A percentile compares a stretch with the other conserved stretches of the same genome.
These are phyloP conservation scores for Microtus richardsoni DNA, from an alignment of 2,113 vertebrate species.

Conservation along the genomic window DNA sequence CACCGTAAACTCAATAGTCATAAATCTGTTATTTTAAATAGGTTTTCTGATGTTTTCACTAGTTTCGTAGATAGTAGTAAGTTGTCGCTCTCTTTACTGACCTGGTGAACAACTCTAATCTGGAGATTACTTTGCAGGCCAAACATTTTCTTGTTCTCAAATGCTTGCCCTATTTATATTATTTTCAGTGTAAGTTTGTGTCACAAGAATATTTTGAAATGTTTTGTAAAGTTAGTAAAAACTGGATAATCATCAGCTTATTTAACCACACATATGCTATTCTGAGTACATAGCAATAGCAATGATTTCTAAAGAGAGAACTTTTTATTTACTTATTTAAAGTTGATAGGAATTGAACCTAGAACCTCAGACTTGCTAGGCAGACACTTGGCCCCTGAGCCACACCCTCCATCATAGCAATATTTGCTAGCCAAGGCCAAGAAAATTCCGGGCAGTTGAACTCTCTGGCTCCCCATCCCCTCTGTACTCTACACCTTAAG, in stretches of 20 bases:
- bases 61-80: background rate
- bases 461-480: background rate
- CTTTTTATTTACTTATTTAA: background rate
- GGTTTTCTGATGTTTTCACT: background rate
- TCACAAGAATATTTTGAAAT: background rate
- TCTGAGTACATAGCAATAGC: background rate
- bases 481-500: rapidly evolving
- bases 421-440: background rate
- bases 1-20: background rate
- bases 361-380: background rate
- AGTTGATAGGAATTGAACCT: background rate
- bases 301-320: background rate
- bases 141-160: background rate
- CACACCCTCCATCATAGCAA: background rate
- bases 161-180: background rate
- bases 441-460: background rate
- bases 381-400: background rate
- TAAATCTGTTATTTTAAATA: slow-evolving; percentile 39
- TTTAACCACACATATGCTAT: background rate
- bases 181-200: slow-evolving; percentile 16
- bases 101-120: background rate
- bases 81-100: background rate
- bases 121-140: background rate
- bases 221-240: slow-evolving; percentile 37
- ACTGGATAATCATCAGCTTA: background rate